Evolutionary conservation across 2,113 vertebrate species (phyloP).

Genomic region (Nycticryphes semicollaris): DNA sequence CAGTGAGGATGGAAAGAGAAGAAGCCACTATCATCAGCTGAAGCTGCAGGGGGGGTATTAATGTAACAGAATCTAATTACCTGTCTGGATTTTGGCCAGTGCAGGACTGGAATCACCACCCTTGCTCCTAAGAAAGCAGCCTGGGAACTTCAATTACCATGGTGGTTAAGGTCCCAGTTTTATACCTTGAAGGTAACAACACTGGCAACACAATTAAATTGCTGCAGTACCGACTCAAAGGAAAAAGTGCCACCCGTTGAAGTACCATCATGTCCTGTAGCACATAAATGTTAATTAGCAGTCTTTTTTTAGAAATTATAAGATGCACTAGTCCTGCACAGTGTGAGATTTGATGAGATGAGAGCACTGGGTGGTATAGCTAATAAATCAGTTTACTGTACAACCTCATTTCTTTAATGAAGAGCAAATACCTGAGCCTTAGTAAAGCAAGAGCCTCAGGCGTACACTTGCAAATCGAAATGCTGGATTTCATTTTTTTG

Average conservation of each 20-base stretch:
- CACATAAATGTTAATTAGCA: slow-evolving; percentile 4
- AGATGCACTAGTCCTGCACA: slow-evolving; percentile 7
- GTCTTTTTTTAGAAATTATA: slow-evolving; percentile 32
- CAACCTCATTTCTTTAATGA: slow-evolving; percentile 45
- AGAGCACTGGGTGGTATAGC: neutral
- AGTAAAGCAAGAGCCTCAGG: neutral
- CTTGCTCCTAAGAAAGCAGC: neutral
- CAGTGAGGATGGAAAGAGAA: neutral
- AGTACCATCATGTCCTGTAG: neutral
- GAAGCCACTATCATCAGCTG: neutral
- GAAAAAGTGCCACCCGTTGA: neutral
- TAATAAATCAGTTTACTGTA: slow-evolving; percentile 43
- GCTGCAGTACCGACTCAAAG: neutral
- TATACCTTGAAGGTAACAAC: neutral
- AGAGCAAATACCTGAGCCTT: neutral
- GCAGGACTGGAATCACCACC: neutral
- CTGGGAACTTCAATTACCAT: neutral
- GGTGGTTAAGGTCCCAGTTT: neutral
- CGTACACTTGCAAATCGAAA: neutral
- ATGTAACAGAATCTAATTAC: slow-evolving; percentile 5
- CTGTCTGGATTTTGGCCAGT: slow-evolving; percentile 8
- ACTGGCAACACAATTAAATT: neutral
- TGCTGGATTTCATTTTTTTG: neutral
- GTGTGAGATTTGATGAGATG: slow-evolving; percentile 28
- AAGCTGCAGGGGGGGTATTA: neutral